phyloP scores from a whole-genome alignment of 2,113 vertebrate species.

The Picathartes gymnocephalus region DNA sequence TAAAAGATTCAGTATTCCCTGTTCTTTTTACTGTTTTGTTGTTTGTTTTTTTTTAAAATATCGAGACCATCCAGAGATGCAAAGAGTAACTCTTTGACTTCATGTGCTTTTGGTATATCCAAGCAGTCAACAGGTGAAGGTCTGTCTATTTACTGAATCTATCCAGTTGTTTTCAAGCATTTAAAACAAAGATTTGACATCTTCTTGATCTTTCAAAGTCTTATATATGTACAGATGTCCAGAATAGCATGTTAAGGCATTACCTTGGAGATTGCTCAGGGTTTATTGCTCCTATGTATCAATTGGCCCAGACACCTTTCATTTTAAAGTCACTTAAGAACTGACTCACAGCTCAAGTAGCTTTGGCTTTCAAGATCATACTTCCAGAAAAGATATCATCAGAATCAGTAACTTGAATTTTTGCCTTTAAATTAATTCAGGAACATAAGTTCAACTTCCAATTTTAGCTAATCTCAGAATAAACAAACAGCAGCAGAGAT shows the following conservation, averaged over 20 bases:
- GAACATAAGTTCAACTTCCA: background rate
- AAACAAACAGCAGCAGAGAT: background rate
- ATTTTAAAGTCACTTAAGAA: background rate
- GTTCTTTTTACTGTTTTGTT: background rate
- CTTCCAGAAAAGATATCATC: background rate
- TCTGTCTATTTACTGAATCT: background rate
- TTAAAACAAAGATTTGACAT: background rate
- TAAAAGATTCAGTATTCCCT: background rate
- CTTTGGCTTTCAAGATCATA: background rate
- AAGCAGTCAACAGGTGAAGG: background rate
- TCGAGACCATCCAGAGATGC: background rate
- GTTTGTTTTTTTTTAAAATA: background rate
- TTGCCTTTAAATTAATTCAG: background rate
- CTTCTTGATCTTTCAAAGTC: background rate
- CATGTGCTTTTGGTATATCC: background rate
- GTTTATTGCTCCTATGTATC: background rate
- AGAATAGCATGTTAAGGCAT: background rate
- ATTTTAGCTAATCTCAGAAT: constrained; percentile 30
- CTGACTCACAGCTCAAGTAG: background rate
- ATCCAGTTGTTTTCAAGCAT: background rate
- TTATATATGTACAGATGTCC: background rate
- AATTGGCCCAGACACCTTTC: background rate
- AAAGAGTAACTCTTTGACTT: background rate
- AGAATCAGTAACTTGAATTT: background rate
- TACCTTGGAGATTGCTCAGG: background rate